Conservation (phyloP, 2,888 invertebrate species). For the Cantharis flavilabris region DNA sequence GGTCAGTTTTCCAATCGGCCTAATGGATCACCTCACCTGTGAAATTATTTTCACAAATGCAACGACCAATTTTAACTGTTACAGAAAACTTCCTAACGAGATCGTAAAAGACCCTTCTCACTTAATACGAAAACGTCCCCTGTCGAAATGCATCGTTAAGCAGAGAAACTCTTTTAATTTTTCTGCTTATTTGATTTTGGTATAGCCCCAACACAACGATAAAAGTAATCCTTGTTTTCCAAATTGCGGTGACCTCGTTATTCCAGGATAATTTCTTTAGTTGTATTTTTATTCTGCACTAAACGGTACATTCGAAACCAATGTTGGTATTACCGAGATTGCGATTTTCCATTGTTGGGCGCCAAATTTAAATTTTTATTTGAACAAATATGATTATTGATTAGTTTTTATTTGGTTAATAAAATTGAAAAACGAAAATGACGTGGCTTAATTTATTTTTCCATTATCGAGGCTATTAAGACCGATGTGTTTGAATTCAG, state of each 20-base stretch:
- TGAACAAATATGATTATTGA: too few species aligned
- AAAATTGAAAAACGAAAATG: too few species aligned
- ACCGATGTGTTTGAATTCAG: too few species aligned
- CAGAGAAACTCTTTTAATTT: background rate
- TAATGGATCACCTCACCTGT: background rate
- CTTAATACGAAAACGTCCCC: background rate
- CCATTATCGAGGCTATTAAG: too few species aligned
- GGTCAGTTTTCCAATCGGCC: background rate
- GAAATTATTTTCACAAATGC: background rate
- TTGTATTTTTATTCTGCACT: too few species aligned
- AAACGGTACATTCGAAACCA: background rate
- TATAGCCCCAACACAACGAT: background rate
- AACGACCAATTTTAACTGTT: background rate
- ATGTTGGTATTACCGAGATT: too few species aligned
- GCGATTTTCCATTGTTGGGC: too few species aligned
- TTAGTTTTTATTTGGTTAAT: too few species aligned
- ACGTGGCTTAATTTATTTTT: too few species aligned
- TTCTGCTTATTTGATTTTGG: background rate
- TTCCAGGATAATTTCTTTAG: background rate
- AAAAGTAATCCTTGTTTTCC: background rate
- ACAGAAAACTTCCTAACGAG: background rate
- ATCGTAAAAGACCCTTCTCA: background rate
- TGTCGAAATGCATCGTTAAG: background rate
- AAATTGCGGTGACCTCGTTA: background rate
- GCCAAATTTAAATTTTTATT: too few species aligned